Evolutionary conservation across 2,113 vertebrate genomes (phyloP), one percentile per base, ranked within the genome.

Genomic region (Cyprinodon brontotheroides): DNA sequence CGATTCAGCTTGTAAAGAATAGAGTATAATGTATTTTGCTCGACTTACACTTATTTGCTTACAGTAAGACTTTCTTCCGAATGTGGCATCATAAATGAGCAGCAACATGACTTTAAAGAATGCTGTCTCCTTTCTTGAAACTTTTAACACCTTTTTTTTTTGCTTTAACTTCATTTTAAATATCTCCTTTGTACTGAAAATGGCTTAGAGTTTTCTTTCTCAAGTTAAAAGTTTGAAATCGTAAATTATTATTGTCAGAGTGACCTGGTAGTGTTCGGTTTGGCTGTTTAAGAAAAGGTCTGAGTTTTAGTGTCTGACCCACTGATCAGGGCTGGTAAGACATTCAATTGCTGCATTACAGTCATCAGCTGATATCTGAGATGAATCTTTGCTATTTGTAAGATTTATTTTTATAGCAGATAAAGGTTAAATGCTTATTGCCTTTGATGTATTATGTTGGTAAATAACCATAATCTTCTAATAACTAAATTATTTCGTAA

Each of bases 381-480:
- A 20, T 8, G 17, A n/a, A 57, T 57, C 15, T 57, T 57, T 20
- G 5, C 4, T 57, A 57, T 57, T 57, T n/a, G n/a, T 20, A n/a
- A 8, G n/a, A 57, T 57, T 20, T 3, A 57, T 9, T 8, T 9
- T 7, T 57, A 57, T 20, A n/a, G 50, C 50, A 57, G 50, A 15
- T 57, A 57, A 78, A 71, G 63, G 61, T 50, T 40, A 1, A 65
- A 68, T 70, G 65, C 20, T 65, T 10, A 61, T 29, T 70, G 0
- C 61, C 2, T 39, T 14, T 63, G 57, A 11, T 41, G 37, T 72
- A 17, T 50, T 29, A 59, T 36, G 29, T 61, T 38, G 5, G 43
- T 77, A 82, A 86, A 84, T 20, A 78, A 84, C 65, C 78, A 87
- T 80, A 89, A 86, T 87, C 68, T 38, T 75, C 81, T 76, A 79